Conservation (phyloP, 2,113 vertebrate genomes). For the Phycodurus eques region DNA sequence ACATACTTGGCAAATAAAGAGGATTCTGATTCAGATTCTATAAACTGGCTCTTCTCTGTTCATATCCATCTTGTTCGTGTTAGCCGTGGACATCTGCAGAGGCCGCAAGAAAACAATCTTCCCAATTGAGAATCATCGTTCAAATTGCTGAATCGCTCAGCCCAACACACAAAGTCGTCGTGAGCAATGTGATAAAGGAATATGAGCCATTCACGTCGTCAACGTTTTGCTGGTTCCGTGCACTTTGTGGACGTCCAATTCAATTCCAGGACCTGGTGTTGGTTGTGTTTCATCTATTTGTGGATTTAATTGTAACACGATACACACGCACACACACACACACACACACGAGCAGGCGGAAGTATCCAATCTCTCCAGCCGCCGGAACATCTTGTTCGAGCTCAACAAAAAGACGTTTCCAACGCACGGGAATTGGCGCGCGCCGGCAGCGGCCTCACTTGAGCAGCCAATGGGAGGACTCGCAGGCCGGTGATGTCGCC, state of each 20-base stretch:
- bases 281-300: background rate
- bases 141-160: too few relatives aligned
- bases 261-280: too few relatives aligned
- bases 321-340: background rate
- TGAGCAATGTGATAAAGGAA: too few relatives aligned
- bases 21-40: too few relatives aligned
- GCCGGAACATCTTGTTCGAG: constrained; percentile 24
- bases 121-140: too few relatives aligned
- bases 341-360: background rate
- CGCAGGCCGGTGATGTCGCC: constrained; percentile 10
- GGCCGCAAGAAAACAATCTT: too few relatives aligned
- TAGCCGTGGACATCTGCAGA: too few relatives aligned
- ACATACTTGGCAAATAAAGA: too few relatives aligned
- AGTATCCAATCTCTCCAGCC: constrained; percentile 14
- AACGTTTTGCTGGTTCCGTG: background rate
- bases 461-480: constrained; percentile 19
- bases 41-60: too few relatives aligned
- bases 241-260: background rate
- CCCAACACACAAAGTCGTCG: too few relatives aligned
- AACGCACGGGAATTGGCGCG: constrained; percentile 18
- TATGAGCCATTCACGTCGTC: background rate
- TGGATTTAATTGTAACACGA: constrained; percentile 1
- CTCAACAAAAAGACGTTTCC: constrained; percentile 16
- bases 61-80: too few relatives aligned
- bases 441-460: constrained; percentile 10